Base-by-base conservation (phyloP, 1,140 invertebrate genomes). In the Drosophila kepulauana region DNA sequence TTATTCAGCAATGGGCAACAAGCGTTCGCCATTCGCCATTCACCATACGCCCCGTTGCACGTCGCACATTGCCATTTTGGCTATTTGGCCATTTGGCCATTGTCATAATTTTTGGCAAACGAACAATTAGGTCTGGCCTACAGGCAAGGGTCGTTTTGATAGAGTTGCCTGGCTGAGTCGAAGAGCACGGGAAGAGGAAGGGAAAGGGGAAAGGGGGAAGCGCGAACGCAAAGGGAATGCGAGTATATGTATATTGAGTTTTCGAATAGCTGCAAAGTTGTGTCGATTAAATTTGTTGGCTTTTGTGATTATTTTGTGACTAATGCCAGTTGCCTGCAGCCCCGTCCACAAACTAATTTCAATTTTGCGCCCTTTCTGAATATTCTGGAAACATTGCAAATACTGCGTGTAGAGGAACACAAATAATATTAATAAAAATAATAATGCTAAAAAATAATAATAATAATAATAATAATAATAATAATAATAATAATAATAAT, bases 201-300 rank as follows among this genome's bases (percentile, higher is more conserved):
- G 11, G 10, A n/a, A 7, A n/a, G 1, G 13, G 28, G 16, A 7
- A 5, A 15, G 20, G n/a, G 25, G 15, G 13, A 8, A 2, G 15
- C 1, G 25, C 7, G 6, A 10, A 7, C 1, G n/a, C 7, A 28
- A 3, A 1, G 5, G 58, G n/a, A 48, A 16, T 5, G 62, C 20
- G 66, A 63, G 45, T 54, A 5, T 38, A 20, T 54, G 2, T 38
- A 20, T 63, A 52, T 63, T 16, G 62, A 54, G 33, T 46, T 64
- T 76, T 45, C 8, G 8, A 64, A 65, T 59, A 57, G 61, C 76
- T 75, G 76, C 61, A 75, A 78, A 78, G 76, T 61, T 75, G 76
- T 75, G 72, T 75, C 76, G 72, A 78, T 78, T 78, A 75, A 81
- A 81, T 86, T 75, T 78, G 78, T 72, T 78, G 78, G 70, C 82